Evolutionary conservation across 1,140 invertebrate species (phyloP).

Genomic region (Trichoplusia ni): DNA sequence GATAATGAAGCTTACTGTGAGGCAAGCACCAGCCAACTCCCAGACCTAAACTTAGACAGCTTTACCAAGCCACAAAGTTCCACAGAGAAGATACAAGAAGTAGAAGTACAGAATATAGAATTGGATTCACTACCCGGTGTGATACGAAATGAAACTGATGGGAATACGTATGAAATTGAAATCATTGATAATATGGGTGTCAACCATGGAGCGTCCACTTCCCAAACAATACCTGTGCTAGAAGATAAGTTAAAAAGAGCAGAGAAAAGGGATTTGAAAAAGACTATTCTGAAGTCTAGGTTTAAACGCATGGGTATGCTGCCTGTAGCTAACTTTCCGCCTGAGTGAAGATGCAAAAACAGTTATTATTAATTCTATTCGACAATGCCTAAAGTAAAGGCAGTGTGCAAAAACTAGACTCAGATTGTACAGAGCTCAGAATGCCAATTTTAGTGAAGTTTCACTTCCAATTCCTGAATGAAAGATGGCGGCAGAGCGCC

Average conservation of each 20-base stretch:
- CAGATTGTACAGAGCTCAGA: too few relatives aligned
- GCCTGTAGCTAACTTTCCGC: constrained; percentile 47
- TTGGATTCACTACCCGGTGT: constrained; percentile 28
- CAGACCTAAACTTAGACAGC: background rate
- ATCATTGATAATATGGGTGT: constrained; percentile 25
- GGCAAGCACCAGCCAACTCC: background rate
- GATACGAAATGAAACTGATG: constrained; percentile 23
- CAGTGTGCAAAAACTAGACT: too few relatives aligned
- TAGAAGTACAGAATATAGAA: constrained; percentile 16
- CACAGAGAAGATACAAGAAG: background rate
- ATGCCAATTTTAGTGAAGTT: too few relatives aligned
- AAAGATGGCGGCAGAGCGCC: too few relatives aligned
- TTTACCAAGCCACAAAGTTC: background rate
- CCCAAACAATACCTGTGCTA: too few relatives aligned
- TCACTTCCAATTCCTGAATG: too few relatives aligned
- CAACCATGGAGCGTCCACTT: background rate
- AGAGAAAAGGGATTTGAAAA: constrained; percentile 37
- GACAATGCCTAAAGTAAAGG: too few relatives aligned
- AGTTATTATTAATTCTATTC: background rate
- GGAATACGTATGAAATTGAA: constrained; percentile 42
- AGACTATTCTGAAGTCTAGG: constrained; percentile 45
- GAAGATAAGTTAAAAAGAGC: background rate
- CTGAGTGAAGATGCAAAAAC: background rate
- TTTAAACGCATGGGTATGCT: constrained; percentile 54
- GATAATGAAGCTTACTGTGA: too few relatives aligned